phyloP scores from a whole-genome alignment of 1,140 invertebrate species.

The Portunus trituberculatus region DNA sequence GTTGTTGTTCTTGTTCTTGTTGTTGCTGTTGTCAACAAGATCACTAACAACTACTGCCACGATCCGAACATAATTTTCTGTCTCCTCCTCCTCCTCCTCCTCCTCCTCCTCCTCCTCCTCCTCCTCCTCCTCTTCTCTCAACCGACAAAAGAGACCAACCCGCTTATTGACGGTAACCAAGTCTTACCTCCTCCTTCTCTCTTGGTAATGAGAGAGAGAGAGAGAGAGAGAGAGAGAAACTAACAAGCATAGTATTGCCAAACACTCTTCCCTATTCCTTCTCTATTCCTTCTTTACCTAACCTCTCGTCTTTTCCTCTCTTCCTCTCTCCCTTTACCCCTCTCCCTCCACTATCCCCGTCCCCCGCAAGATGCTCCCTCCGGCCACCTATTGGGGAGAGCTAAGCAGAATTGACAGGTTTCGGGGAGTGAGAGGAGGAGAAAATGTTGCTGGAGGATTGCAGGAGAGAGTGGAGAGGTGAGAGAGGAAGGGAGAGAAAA shows the following conservation, averaged over 20 bases:
- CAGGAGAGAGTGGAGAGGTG: background rate
- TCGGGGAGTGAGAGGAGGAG: background rate
- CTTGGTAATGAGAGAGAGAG: background rate
- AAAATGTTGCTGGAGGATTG: background rate
- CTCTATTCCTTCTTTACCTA: too few species aligned
- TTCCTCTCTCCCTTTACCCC: background rate
- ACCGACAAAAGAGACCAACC: too few species aligned
- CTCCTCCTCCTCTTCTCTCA: background rate
- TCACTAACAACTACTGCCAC: slow-evolving; percentile 14
- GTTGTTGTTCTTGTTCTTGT: background rate
- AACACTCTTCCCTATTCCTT: too few species aligned
- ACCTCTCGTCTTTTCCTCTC: background rate
- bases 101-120: background rate
- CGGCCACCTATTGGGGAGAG: background rate
- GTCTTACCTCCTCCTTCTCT: too few species aligned
- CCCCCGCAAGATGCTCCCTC: background rate
- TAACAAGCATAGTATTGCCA: too few species aligned
- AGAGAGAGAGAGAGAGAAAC: slow-evolving; percentile 34
- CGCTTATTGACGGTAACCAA: too few species aligned
- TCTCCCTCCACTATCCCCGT: background rate
- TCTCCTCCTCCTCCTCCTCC: background rate
- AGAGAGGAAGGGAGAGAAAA: background rate
- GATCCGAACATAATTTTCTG: background rate
- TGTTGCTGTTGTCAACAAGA: background rate
- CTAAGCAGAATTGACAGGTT: background rate